These are phyloP conservation scores for Elysia crispata DNA, from an alignment of 2,888 invertebrate genomes.

Conservation along the genomic window DNA sequence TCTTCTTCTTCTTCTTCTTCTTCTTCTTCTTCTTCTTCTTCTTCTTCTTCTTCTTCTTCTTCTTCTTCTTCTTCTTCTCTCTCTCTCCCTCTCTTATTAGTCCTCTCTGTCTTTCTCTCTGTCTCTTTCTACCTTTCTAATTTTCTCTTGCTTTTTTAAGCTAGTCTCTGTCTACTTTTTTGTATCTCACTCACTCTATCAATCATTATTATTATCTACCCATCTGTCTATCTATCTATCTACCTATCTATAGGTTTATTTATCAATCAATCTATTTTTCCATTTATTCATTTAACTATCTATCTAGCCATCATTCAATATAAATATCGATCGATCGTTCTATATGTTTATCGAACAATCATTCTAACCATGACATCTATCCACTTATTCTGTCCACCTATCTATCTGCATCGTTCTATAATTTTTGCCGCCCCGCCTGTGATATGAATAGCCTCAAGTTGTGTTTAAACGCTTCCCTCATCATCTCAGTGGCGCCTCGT, in stretches of 20 bases:
- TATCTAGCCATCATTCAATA: not conserved
- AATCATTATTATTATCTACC: not conserved
- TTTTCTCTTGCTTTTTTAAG: too few relatives aligned
- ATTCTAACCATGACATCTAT: not conserved
- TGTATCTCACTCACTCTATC: not conserved
- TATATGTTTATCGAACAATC: not conserved
- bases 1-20: not conserved
- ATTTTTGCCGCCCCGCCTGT: too few relatives aligned
- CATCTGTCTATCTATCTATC: conserved; percentile 6
- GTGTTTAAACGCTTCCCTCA: too few relatives aligned
- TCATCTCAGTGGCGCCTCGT: too few relatives aligned
- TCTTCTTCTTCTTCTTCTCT: not conserved
- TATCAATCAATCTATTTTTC: not conserved
- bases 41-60: not conserved
- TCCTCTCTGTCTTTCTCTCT: conserved; percentile 6
- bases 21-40: not conserved
- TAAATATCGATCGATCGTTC: not conserved
- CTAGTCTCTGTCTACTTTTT: not conserved
- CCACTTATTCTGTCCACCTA: not conserved
- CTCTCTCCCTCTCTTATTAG: not conserved
- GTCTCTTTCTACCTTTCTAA: not conserved
- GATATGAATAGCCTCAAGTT: too few relatives aligned
- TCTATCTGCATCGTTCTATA: not conserved
- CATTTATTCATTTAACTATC: not conserved
- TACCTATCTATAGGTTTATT: conserved; percentile 17